Conservation (phyloP, 2,888 invertebrate species). For the Chymomyza caudatula region DNA sequence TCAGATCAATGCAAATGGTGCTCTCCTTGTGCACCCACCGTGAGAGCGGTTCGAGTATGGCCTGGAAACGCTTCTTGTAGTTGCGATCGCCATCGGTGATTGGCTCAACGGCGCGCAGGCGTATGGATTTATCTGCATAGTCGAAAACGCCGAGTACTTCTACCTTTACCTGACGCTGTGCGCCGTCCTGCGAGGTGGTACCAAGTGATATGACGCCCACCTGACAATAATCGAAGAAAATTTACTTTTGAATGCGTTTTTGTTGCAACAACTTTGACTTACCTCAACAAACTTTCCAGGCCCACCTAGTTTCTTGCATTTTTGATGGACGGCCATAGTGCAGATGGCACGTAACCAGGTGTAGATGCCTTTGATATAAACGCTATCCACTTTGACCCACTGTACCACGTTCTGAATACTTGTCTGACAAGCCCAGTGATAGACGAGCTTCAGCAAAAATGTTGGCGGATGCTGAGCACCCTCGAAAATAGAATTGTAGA, state of each 20-base stretch:
- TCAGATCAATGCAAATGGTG: constrained; percentile 88
- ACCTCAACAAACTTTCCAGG: constrained; percentile 84
- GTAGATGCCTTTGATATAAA: constrained; percentile 84
- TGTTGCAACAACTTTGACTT: neutral
- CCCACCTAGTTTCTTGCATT: constrained; percentile 86
- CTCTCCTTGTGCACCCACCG: constrained; percentile 90
- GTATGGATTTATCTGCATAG: constrained; percentile 84
- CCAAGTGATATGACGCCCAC: constrained; percentile 92
- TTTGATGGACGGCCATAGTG: constrained; percentile 88
- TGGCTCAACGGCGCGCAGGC: constrained; percentile 90
- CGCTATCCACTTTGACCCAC: constrained; percentile 90
- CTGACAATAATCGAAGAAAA: constrained; percentile 33
- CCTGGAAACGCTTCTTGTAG: constrained; percentile 88
- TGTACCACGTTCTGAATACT: constrained; percentile 92
- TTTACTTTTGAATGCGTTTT: neutral
- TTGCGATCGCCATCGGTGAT: constrained; percentile 87
- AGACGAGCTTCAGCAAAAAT: constrained; percentile 88
- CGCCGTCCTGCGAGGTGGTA: constrained; percentile 88
- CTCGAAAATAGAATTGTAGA: constrained; percentile 91
- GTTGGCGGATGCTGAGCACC: constrained; percentile 91
- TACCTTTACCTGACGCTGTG: constrained; percentile 89
- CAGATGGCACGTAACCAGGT: constrained; percentile 87
- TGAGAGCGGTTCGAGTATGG: constrained; percentile 87
- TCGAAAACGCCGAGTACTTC: constrained; percentile 92
- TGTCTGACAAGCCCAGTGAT: constrained; percentile 95